Evolutionary conservation across 2,888 invertebrate genomes (phyloP).

Genomic region (Apodemia hepburni): DNA sequence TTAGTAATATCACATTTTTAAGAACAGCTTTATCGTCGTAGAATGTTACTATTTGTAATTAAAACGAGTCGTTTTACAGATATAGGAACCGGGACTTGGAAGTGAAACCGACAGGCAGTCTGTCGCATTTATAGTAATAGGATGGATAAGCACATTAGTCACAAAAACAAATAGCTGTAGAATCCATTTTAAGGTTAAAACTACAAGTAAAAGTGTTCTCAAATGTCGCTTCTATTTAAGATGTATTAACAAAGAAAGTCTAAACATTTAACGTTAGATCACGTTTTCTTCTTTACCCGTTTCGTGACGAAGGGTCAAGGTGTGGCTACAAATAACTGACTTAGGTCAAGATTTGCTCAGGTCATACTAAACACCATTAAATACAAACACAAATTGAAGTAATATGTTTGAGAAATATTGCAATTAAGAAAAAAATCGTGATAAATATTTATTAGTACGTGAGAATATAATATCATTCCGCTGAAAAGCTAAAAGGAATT

Average conservation of each 20-base stretch:
- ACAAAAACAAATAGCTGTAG: too few relatives aligned
- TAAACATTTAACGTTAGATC: conserved; percentile 22
- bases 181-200: neutral
- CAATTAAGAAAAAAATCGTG: neutral
- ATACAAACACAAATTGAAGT: neutral
- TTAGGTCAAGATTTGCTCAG: neutral
- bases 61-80: too few relatives aligned
- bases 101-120: too few relatives aligned
- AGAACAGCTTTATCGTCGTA: too few relatives aligned
- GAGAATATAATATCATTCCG: neutral
- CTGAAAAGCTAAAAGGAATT: neutral
- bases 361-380: neutral
- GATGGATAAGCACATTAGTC: too few relatives aligned
- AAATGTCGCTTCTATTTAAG: conserved; percentile 26
- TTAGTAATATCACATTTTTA: too few relatives aligned
- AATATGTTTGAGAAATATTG: neutral
- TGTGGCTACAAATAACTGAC: conserved; percentile 43
- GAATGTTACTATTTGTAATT: too few relatives aligned
- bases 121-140: too few relatives aligned
- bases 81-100: too few relatives aligned
- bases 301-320: conserved; percentile 64
- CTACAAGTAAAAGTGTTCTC: conserved; percentile 25
- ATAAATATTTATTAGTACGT: neutral
- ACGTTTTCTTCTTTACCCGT: conserved; percentile 49
- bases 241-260: conserved; percentile 18